A percentile compares a stretch with the other conserved stretches of the same genome.
These are phyloP conservation scores for Lymantria dispar DNA, from an alignment of 2,888 invertebrate species.

Conservation along the genomic window DNA sequence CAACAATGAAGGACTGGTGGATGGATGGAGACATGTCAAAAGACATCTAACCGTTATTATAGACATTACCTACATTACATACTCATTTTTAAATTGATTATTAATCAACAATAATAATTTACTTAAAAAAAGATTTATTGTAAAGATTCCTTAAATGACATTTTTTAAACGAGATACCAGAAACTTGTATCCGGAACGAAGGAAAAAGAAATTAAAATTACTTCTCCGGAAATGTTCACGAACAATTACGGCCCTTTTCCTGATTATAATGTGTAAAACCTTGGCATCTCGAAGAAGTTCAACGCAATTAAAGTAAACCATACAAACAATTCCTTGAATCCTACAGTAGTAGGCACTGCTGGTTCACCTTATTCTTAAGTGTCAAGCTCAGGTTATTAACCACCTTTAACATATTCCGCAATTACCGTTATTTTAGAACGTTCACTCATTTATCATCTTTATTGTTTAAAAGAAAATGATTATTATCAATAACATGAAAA, in stretches of 20 bases:
- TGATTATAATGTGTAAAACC: not conserved
- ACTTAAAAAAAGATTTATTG: no score
- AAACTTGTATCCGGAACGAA: not conserved
- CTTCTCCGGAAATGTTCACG: not conserved
- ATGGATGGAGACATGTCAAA: no score
- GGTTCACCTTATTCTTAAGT: constrained; percentile 3
- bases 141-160: no score
- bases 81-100: no score
- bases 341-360: not conserved
- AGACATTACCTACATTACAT: no score
- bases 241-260: not conserved
- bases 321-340: not conserved
- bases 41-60: no score
- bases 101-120: no score
- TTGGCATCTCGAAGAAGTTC: not conserved
- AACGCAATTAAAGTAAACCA: not conserved
- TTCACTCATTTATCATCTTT: not conserved
- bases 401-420: not conserved
- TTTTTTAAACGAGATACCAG: no score
- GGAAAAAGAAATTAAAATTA: not conserved
- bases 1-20: no score
- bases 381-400: not conserved
- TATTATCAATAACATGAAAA: no score
- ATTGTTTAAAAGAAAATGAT: no score
- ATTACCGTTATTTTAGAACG: not conserved